These are phyloP conservation scores for Odobenus rosmarus DNA, from an alignment of 2,113 vertebrate species.

Conservation along the genomic window DNA sequence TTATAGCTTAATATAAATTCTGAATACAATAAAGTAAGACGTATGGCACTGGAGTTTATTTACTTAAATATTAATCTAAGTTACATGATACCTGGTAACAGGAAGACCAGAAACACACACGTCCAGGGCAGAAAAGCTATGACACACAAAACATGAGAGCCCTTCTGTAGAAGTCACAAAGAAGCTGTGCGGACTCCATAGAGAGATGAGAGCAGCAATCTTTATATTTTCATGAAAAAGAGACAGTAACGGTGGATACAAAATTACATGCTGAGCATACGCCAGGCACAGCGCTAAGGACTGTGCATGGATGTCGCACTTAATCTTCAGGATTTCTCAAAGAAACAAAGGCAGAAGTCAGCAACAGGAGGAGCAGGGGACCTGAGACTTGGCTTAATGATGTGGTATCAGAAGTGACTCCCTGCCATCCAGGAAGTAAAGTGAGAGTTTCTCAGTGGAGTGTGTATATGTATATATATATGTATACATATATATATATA, in stretches of 20 bases:
- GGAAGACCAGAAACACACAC: background rate
- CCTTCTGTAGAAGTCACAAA: background rate
- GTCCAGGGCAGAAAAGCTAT: background rate
- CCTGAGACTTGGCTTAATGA: background rate
- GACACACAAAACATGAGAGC: rapidly evolving
- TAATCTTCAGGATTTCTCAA: background rate
- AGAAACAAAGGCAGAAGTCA: background rate
- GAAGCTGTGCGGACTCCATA: rapidly evolving
- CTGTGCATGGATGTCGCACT: background rate
- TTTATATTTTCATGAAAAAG: background rate
- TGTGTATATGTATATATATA: too few relatives aligned
- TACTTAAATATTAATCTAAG: background rate
- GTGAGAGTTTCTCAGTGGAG: background rate
- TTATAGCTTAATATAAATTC: conserved; percentile 10
- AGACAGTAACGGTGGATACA: background rate
- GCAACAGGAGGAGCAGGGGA: background rate
- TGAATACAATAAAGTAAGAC: background rate
- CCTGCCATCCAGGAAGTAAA: background rate
- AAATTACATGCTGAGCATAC: background rate
- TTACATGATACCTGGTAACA: background rate
- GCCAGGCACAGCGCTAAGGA: background rate
- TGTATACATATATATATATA: too few relatives aligned
- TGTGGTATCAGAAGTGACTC: background rate
- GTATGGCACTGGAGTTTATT: background rate
- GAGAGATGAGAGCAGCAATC: background rate